phyloP scores from a whole-genome alignment of 1,140 invertebrate species.

The Sinella curviseta region DNA sequence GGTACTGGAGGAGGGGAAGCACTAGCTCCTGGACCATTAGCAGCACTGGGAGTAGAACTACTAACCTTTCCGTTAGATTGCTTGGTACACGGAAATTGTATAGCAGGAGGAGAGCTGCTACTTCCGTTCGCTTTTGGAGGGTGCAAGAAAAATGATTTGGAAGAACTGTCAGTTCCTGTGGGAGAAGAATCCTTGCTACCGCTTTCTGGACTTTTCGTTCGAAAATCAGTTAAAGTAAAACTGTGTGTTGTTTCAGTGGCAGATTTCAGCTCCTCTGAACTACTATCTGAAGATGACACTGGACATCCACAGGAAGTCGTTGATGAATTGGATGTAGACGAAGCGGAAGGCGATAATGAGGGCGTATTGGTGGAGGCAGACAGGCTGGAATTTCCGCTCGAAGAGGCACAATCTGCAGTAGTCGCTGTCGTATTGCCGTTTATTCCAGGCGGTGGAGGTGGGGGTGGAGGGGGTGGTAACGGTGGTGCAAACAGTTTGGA shows the following conservation, averaged over 20 bases:
- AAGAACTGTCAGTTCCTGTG: background rate
- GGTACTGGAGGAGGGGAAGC: background rate
- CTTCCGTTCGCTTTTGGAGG: background rate
- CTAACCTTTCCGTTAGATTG: background rate
- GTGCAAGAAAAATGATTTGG: slow-evolving; percentile 37
- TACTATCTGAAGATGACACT: background rate
- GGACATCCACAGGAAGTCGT: slow-evolving; percentile 32
- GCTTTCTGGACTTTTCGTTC: background rate
- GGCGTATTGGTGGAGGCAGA: slow-evolving; percentile 31
- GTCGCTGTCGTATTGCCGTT: too few relatives aligned
- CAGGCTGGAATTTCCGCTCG: slow-evolving; percentile 45
- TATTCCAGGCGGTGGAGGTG: background rate
- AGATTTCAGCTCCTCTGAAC: slow-evolving; percentile 29
- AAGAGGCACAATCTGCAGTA: slow-evolving; percentile 39
- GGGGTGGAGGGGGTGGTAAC: background rate
- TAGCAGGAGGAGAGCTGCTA: background rate
- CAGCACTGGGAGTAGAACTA: slow-evolving; percentile 8
- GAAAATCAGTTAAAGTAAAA: slow-evolving; percentile 33
- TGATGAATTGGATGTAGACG: slow-evolving; percentile 34
- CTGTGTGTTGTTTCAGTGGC: slow-evolving; percentile 30
- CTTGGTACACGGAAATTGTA: background rate
- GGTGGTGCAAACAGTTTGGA: background rate
- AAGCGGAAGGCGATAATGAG: slow-evolving; percentile 34
- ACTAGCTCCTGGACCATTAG: background rate
- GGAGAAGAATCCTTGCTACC: background rate